Evolutionary conservation across 2,113 vertebrate genomes (phyloP).

Genomic region (Fregetta grallaria): DNA sequence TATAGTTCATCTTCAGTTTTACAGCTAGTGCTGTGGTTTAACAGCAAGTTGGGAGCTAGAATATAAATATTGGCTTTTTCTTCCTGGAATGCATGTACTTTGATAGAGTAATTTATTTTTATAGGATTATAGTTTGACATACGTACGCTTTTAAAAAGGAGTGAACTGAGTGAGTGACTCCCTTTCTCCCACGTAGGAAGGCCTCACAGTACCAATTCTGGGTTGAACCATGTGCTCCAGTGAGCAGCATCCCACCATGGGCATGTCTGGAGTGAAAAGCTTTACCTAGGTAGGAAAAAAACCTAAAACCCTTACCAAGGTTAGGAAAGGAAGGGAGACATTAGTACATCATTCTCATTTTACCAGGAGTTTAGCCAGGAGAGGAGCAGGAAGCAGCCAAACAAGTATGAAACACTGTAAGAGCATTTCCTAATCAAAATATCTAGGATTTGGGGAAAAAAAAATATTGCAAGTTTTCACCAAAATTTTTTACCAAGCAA

Average conservation of each 20-base stretch:
- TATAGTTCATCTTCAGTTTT: background rate
- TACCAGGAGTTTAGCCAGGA: background rate
- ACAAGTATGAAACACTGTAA: background rate
- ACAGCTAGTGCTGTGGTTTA: background rate
- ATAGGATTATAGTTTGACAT: background rate
- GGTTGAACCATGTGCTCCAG: background rate
- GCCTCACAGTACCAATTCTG: background rate
- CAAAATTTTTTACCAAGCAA: background rate
- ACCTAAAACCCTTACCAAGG: background rate
- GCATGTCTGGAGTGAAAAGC: background rate
- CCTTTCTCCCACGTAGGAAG: background rate
- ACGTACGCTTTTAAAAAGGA: background rate
- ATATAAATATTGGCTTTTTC: background rate
- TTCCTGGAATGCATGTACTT: background rate
- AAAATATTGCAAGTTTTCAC: background rate
- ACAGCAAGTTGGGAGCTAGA: background rate
- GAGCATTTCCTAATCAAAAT: background rate
- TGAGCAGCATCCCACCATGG: accelerated
- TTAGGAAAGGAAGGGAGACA: background rate
- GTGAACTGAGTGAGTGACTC: background rate
- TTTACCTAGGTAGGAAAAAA: background rate
- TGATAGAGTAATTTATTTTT: background rate
- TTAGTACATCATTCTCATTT: background rate
- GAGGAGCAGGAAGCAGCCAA: background rate
- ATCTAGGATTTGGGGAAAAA: background rate